Conservation (phyloP, 1,140 invertebrate genomes). For the Oryzaephilus surinamensis region DNA sequence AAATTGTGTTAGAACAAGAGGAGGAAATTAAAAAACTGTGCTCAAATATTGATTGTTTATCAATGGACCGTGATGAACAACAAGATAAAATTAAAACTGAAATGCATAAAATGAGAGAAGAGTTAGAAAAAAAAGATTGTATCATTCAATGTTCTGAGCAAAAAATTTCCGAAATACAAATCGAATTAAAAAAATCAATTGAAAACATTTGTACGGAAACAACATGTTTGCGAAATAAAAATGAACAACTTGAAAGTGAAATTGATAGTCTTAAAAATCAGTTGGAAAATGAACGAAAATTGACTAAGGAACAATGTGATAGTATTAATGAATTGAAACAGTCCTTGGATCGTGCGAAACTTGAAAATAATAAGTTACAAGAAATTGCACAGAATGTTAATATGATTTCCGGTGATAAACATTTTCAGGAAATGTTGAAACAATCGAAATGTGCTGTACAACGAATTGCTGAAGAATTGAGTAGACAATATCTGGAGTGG, state of each 20-base stretch:
- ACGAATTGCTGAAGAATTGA: too few relatives aligned
- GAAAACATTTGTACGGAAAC: conserved; percentile 5
- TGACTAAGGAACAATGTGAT: conserved; percentile 21
- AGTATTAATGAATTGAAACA: conserved; percentile 18
- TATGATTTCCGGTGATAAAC: conserved; percentile 18
- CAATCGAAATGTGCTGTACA: conserved; percentile 22
- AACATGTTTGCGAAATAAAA: conserved; percentile 1
- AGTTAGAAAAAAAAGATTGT: conserved; percentile 29
- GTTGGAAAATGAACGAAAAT: conserved; percentile 19
- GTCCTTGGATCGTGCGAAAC: conserved; percentile 14
- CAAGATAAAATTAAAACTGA: conserved; percentile 27
- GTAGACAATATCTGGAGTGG: too few relatives aligned
- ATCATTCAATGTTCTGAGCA: conserved; percentile 28
- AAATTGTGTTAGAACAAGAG: conserved; percentile 31
- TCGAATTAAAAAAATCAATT: conserved; percentile 27
- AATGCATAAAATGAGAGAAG: conserved; percentile 21
- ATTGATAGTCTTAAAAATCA: conserved; percentile 20
- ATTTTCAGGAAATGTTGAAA: conserved; percentile 19
- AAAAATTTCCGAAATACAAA: conserved; percentile 27
- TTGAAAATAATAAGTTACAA: conserved; percentile 12
- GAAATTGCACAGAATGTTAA: neutral
- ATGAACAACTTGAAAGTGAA: conserved; percentile 5
- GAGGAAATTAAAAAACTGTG: conserved; percentile 32
- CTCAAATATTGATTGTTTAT: conserved; percentile 27
- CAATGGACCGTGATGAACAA: conserved; percentile 25